These are phyloP conservation scores for Hypsopygia costalis DNA, from an alignment of 2,888 invertebrate species.

Conservation along the genomic window DNA sequence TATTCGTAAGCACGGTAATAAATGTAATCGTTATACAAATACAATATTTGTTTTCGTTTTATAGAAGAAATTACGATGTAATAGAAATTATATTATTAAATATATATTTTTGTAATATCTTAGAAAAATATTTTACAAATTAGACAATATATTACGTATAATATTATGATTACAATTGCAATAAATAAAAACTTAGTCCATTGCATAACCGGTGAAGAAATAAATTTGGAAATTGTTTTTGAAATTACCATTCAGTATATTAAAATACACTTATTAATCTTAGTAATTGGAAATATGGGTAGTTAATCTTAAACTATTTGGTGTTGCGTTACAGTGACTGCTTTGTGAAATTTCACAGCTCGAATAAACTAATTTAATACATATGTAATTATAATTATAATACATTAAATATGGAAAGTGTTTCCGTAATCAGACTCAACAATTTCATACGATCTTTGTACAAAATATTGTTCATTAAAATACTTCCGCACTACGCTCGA, in stretches of 20 bases:
- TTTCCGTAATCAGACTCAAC: slow-evolving; percentile 66
- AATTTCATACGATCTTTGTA: slow-evolving; percentile 65
- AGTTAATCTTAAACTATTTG: slow-evolving; percentile 66
- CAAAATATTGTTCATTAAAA: slow-evolving; percentile 59
- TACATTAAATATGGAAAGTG: slow-evolving; percentile 37
- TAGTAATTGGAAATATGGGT: slow-evolving; percentile 29
- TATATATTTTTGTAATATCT: too few relatives aligned
- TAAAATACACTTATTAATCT: slow-evolving; percentile 14
- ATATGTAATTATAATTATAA: slow-evolving; percentile 31
- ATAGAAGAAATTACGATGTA: neutral
- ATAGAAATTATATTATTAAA: neutral
- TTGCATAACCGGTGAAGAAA: neutral
- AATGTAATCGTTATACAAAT: slow-evolving; percentile 15
- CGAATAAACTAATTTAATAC: slow-evolving; percentile 46
- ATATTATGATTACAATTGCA: neutral
- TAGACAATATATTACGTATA: too few relatives aligned
- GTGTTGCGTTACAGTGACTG: slow-evolving; percentile 72
- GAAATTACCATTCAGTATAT: neutral
- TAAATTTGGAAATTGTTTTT: neutral
- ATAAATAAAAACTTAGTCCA: neutral
- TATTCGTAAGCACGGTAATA: slow-evolving; percentile 34
- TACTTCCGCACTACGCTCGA: slow-evolving; percentile 32
- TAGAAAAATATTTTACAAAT: too few relatives aligned
- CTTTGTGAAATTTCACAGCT: slow-evolving; percentile 46
- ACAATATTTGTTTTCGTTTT: slow-evolving; percentile 1